Conservation (phyloP, 1,140 invertebrate genomes). For the Dreissena polymorpha region DNA sequence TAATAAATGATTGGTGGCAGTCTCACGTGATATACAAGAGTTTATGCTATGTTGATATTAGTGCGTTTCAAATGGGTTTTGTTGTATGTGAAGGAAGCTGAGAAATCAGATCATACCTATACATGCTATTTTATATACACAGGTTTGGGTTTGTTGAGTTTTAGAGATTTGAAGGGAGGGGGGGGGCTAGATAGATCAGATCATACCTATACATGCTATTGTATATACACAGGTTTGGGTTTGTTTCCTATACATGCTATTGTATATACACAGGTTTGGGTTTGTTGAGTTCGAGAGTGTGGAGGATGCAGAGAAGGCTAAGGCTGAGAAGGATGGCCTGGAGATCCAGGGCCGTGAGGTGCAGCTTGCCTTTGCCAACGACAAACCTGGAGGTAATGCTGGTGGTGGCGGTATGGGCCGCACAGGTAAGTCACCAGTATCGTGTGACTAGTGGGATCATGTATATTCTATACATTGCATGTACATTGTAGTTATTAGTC, state of each 20-base stretch:
- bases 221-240: slow-evolving; percentile 69
- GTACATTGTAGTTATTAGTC: no score
- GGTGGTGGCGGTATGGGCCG: not conserved
- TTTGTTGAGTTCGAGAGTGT: slow-evolving; percentile 71
- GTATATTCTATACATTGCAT: not conserved
- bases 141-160: slow-evolving; percentile 67
- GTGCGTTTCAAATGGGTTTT: no score
- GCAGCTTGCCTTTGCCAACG: slow-evolving; percentile 42
- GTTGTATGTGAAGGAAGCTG: not conserved
- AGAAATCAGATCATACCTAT: not conserved
- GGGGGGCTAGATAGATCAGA: not conserved
- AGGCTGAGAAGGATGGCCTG: slow-evolving; percentile 65
- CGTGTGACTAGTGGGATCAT: not conserved
- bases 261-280: slow-evolving; percentile 64
- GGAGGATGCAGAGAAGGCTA: slow-evolving; percentile 65
- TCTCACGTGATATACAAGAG: no score
- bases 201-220: not conserved
- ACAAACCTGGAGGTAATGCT: slow-evolving; percentile 37
- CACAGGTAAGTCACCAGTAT: no score
- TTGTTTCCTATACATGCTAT: slow-evolving; percentile 64
- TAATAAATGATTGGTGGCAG: no score
- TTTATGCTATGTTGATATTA: no score
- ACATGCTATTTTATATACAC: slow-evolving; percentile 38
- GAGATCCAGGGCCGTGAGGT: slow-evolving; percentile 64
- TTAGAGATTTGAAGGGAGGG: no score